Base-by-base conservation (phyloP, 2,797 vertebrate species). In the Knipowitschia caucasica region DNA sequence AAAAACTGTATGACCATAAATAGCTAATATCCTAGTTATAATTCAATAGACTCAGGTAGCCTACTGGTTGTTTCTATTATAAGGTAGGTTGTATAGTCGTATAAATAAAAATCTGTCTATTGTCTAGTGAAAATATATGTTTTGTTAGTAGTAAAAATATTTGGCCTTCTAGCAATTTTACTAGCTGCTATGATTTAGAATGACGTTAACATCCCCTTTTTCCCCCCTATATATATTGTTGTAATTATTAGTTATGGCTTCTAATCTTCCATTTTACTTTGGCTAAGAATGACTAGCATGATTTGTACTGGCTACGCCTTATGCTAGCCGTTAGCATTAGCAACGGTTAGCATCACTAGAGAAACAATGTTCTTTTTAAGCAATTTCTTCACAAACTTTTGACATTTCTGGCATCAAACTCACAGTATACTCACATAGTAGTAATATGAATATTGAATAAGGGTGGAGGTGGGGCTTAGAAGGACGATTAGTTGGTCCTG, bases 401-500 rank as follows among this genome's bases (percentile, higher is more conserved):
- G 14, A 26, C 24, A 44, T n/a, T 15, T 44, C 42, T 23, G 40
- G 9, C 7, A 6, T 36, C 7, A 36, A 36, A 36, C 34, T 17
- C 34, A 18, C 34, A 36, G 34, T 23, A 23, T 12, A 11, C 14
- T 29, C 15, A 46, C 8, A 30, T 7, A 30, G 2, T 20, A 25
- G 30, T 27, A 20, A 46, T 27, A 30, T 15, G 6, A 27, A 18
- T 20, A 2, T 17, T 10, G 17, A 45, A 11, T 11, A 4, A 23
- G 10, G 15, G 5, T 33, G 15, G 49, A 44, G 59, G 40, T 4
- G 50, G 63, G 52, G 69, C 23, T 75, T 61, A 59, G 63, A 0
- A n/a, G 17, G 59, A 66, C 14, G 38, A 50, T 55, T 36, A 42
- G 30, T n/a, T 57, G 52, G 52, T 62, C 54, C 53, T 50, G 36